Conservation (phyloP, 2,888 invertebrate species). For the Thumatha senex region DNA sequence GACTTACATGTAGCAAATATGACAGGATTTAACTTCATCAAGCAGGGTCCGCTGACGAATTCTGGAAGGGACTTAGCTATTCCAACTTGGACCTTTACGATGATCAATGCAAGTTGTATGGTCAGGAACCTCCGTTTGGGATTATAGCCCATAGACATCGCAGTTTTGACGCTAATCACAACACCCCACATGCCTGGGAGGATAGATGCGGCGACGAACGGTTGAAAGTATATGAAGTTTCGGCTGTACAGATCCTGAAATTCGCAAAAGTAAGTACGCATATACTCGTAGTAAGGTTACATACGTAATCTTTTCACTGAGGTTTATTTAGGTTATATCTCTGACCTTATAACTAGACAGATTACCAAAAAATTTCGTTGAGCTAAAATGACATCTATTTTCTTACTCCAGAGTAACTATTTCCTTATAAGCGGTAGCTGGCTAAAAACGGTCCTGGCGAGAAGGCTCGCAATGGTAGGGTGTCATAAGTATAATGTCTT, state of each 20-base stretch:
- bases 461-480: no score
- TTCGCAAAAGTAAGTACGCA: neutral
- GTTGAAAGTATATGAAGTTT: conserved; percentile 85
- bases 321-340: no score
- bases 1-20: conserved; percentile 87
- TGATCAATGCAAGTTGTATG: conserved; percentile 85
- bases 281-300: no score
- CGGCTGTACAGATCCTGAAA: conserved; percentile 82
- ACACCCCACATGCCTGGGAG: conserved; percentile 88
- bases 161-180: conserved; percentile 83
- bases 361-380: no score
- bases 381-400: no score
- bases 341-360: no score
- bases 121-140: conserved; percentile 81
- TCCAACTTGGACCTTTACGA: conserved; percentile 87
- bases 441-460: no score
- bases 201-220: conserved; percentile 85
- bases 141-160: conserved; percentile 66
- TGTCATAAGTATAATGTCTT: no score
- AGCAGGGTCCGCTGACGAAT: conserved; percentile 83
- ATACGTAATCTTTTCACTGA: no score
- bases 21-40: conserved; percentile 85
- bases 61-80: conserved; percentile 82
- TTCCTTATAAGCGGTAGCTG: no score
- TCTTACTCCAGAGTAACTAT: no score